Evolutionary conservation across 1,140 invertebrate genomes (phyloP).

Genomic region (Hyles euphorbiae): DNA sequence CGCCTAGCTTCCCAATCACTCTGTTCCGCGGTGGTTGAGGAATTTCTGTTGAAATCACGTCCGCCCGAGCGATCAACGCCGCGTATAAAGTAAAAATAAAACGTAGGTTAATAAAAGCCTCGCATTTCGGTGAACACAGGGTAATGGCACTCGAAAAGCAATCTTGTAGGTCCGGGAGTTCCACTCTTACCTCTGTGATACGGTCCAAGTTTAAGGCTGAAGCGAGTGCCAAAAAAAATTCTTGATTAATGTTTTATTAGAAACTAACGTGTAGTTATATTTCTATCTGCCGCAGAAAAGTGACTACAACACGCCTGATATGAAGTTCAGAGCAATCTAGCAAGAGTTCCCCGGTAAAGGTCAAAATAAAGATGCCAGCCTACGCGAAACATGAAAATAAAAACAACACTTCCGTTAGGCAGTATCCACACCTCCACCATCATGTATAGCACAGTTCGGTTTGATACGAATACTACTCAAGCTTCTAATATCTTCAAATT

Average conservation of each 20-base stretch:
- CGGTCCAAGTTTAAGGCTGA: slow-evolving; percentile 20
- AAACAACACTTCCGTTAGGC: too few relatives aligned
- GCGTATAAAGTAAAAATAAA: slow-evolving; percentile 22
- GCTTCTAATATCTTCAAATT: too few relatives aligned
- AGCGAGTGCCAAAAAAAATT: slow-evolving; percentile 9
- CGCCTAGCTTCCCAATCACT: neutral
- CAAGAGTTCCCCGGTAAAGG: too few relatives aligned
- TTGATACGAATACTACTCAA: too few relatives aligned
- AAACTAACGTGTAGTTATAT: too few relatives aligned
- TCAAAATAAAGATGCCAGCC: too few relatives aligned
- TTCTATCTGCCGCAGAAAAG: too few relatives aligned
- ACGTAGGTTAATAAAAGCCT: slow-evolving; percentile 53
- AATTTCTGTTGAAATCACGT: neutral
- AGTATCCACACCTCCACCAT: too few relatives aligned
- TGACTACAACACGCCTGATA: too few relatives aligned
- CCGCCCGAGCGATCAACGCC: neutral
- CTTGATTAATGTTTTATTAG: too few relatives aligned
- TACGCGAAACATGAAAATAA: too few relatives aligned
- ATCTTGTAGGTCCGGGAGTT: slow-evolving; percentile 56
- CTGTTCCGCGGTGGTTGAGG: neutral
- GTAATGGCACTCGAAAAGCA: slow-evolving; percentile 64
- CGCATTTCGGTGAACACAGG: slow-evolving; percentile 48
- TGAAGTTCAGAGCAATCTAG: neutral
- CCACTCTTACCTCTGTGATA: slow-evolving; percentile 31
- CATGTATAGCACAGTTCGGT: too few relatives aligned